A percentile compares a stretch with the other conserved stretches of the same genome.
Evolutionary conservation across 2,888 invertebrate species (phyloP).

Genomic region (Drosophila eohydei): DNA sequence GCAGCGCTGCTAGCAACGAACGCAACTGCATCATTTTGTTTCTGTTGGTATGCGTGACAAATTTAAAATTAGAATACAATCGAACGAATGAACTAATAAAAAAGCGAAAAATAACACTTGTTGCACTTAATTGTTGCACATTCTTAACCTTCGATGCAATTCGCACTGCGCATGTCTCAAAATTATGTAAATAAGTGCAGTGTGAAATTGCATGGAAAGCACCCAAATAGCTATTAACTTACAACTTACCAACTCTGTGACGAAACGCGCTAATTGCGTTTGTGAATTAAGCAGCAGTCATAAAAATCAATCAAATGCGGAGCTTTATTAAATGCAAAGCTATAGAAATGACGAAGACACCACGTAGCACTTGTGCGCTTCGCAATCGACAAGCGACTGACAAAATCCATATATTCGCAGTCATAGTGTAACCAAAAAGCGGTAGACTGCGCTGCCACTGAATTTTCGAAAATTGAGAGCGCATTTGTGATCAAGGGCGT

Average conservation of each 20-base stretch:
- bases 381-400: conserved; percentile 59
- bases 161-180: conserved; percentile 63
- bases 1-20: conserved; percentile 24
- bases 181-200: conserved; percentile 64
- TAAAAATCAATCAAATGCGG: conserved; percentile 5
- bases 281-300: neutral
- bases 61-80: conserved; percentile 36
- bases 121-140: conserved; percentile 49
- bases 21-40: conserved; percentile 35
- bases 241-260: conserved; percentile 16
- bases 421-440: conserved; percentile 3
- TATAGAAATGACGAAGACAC: neutral
- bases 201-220: conserved; percentile 17
- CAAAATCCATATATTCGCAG: conserved; percentile 13
- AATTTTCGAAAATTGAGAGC: conserved; percentile 4
- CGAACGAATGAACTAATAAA: conserved; percentile 1
- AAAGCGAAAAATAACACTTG: conserved; percentile 52
- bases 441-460: conserved; percentile 8
- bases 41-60: conserved; percentile 18
- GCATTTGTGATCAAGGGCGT: neutral
- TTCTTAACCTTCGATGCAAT: conserved; percentile 55
- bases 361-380: conserved; percentile 27
- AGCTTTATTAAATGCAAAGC: conserved; percentile 35
- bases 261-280: conserved; percentile 17
- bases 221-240: conserved; percentile 4